phyloP scores from a whole-genome alignment of 2,113 vertebrate species.

The Siniperca chuatsi region DNA sequence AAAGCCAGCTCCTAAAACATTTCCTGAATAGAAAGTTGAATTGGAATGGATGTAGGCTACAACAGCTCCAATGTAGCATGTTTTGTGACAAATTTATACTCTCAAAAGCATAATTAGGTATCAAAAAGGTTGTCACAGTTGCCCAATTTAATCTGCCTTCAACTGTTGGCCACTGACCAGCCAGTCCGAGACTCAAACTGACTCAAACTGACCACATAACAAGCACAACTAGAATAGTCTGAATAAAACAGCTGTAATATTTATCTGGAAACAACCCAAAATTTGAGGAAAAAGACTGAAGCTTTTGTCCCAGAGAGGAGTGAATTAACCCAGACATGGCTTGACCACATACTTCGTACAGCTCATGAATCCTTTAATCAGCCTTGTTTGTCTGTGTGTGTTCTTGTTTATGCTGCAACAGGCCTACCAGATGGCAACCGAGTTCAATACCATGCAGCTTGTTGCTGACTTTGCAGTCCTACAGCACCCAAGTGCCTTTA shows the following conservation, averaged over 20 bases:
- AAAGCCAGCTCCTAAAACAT: background rate
- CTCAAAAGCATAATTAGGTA: background rate
- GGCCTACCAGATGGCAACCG: constrained; percentile 41
- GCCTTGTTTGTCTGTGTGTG: constrained; percentile 55
- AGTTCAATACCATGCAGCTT: constrained; percentile 25
- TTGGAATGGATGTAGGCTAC: background rate
- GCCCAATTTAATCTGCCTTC: background rate
- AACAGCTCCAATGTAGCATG: no score
- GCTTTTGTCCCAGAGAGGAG: background rate
- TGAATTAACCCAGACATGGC: constrained; percentile 15
- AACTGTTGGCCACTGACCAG: background rate
- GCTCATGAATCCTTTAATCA: constrained; percentile 50
- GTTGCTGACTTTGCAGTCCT: background rate
- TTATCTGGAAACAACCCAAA: background rate
- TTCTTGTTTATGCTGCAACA: constrained; percentile 65
- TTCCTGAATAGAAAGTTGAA: background rate
- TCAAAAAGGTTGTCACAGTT: background rate
- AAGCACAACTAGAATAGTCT: background rate
- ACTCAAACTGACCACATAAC: background rate
- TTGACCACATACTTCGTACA: constrained; percentile 51
- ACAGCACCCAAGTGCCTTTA: background rate
- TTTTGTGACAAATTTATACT: background rate
- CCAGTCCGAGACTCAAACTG: background rate
- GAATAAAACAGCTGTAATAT: background rate
- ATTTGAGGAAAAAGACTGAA: background rate